Evolutionary conservation across 2,888 invertebrate genomes (phyloP).

Genomic region (Heliconius ismenius): DNA sequence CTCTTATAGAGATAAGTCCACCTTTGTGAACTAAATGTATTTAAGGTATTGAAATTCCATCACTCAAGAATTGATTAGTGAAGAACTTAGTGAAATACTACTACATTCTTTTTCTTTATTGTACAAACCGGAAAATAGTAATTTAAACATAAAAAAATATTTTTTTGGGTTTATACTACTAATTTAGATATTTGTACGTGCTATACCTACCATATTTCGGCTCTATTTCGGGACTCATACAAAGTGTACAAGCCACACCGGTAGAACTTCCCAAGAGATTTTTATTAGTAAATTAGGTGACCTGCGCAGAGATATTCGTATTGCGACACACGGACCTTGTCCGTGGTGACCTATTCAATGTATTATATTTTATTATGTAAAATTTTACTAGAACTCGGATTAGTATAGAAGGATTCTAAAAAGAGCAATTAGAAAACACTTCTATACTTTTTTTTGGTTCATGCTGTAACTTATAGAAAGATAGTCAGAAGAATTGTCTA

Average conservation of each 20-base stretch:
- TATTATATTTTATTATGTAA: background rate
- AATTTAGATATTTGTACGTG: background rate
- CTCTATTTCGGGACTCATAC: conserved; percentile 3
- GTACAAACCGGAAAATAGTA: background rate
- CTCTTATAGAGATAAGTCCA: too few species aligned
- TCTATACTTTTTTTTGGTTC: too few species aligned
- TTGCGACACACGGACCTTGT: conserved; percentile 49
- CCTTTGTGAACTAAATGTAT: too few species aligned
- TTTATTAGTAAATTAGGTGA: conserved; percentile 76
- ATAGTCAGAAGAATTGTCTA: too few species aligned
- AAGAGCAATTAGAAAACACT: too few species aligned
- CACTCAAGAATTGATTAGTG: background rate
- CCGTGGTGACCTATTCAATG: background rate
- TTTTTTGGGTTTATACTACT: background rate
- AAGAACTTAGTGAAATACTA: background rate
- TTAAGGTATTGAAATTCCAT: background rate
- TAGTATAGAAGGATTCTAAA: too few species aligned
- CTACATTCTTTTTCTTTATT: background rate
- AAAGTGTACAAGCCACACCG: conserved; percentile 56
- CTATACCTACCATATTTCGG: background rate
- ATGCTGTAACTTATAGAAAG: too few species aligned
- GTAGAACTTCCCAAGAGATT: conserved; percentile 80
- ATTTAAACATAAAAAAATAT: background rate
- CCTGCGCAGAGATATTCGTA: conserved; percentile 55
- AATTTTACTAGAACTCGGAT: too few species aligned